These are phyloP conservation scores for Plagodis dolabraria DNA, from an alignment of 2,888 invertebrate genomes.

Conservation along the genomic window DNA sequence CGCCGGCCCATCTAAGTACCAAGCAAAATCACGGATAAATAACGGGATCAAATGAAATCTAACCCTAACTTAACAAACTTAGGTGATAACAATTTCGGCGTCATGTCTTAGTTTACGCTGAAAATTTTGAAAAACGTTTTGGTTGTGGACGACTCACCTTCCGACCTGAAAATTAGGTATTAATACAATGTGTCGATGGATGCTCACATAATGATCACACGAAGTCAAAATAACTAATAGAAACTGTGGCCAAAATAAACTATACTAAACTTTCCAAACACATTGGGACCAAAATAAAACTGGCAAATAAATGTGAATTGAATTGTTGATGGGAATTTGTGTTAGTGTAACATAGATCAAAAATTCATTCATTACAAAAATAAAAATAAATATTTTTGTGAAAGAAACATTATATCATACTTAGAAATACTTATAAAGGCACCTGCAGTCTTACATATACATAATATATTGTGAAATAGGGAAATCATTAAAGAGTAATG, in stretches of 20 bases:
- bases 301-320: slow-evolving; percentile 50
- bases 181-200: slow-evolving; percentile 31
- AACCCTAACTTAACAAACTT: slow-evolving; percentile 47
- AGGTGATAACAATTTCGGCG: slow-evolving; percentile 41
- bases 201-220: slow-evolving; percentile 43
- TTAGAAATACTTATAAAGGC: slow-evolving; percentile 4
- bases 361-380: slow-evolving; percentile 36
- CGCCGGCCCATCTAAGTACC: slow-evolving; percentile 94
- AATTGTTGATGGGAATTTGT: slow-evolving; percentile 81
- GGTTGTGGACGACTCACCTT: slow-evolving; percentile 55
- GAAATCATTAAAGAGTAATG: neutral
- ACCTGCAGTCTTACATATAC: neutral
- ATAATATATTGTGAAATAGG: slow-evolving; percentile 1
- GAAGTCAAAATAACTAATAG: slow-evolving; percentile 46
- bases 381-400: slow-evolving; percentile 33
- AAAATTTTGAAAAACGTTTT: slow-evolving; percentile 34
- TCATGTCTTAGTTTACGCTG: slow-evolving; percentile 31
- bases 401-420: slow-evolving; percentile 32
- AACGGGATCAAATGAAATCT: slow-evolving; percentile 59
- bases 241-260: slow-evolving; percentile 49
- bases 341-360: slow-evolving; percentile 71
- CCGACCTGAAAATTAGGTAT: slow-evolving; percentile 50
- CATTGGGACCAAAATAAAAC: slow-evolving; percentile 50
- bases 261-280: slow-evolving; percentile 53
- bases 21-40: slow-evolving; percentile 80